Evolutionary conservation across 2,888 invertebrate genomes (phyloP).

Genomic region (Rhorus exstirpatorius): DNA sequence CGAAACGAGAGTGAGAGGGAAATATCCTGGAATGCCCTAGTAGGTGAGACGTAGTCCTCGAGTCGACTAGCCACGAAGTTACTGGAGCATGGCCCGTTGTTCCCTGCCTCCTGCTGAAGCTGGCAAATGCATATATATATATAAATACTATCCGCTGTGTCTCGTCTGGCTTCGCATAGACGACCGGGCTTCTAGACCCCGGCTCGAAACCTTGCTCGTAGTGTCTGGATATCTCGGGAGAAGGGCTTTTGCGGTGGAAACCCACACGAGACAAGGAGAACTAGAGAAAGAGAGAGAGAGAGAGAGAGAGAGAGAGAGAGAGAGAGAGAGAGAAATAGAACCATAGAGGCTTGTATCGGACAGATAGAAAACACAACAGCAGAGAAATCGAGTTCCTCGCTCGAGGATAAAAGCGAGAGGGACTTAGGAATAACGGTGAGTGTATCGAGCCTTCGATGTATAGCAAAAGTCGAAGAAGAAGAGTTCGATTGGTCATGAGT

Average conservation of each 20-base stretch:
- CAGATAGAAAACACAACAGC: slow-evolving; percentile 49
- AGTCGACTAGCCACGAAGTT: slow-evolving; percentile 60
- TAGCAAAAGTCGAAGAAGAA: slow-evolving; percentile 20
- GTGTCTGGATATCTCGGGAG: slow-evolving; percentile 56
- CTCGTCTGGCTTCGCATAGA: slow-evolving; percentile 7
- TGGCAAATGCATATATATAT: slow-evolving; percentile 32
- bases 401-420: slow-evolving; percentile 65
- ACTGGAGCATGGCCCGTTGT: slow-evolving; percentile 63
- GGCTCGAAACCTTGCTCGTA: slow-evolving; percentile 43
- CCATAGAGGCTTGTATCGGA: slow-evolving; percentile 28
- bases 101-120: slow-evolving; percentile 15
- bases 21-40: slow-evolving; percentile 29
- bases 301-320: slow-evolving; percentile 16
- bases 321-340: slow-evolving; percentile 11
- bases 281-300: slow-evolving; percentile 9
- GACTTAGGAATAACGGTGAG: slow-evolving; percentile 43
- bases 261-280: slow-evolving; percentile 11
- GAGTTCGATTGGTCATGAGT: slow-evolving; percentile 37
- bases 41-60: slow-evolving; percentile 33
- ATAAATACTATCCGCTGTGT: slow-evolving; percentile 2
- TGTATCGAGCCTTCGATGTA: slow-evolving; percentile 24
- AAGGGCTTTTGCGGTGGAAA: slow-evolving; percentile 44
- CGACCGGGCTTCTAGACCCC: slow-evolving; percentile 14
- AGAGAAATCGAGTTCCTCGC: slow-evolving; percentile 60
- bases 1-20: slow-evolving; percentile 39